Conservation (phyloP, 1,140 invertebrate species). For the Macrobrachium rosenbergii region DNA sequence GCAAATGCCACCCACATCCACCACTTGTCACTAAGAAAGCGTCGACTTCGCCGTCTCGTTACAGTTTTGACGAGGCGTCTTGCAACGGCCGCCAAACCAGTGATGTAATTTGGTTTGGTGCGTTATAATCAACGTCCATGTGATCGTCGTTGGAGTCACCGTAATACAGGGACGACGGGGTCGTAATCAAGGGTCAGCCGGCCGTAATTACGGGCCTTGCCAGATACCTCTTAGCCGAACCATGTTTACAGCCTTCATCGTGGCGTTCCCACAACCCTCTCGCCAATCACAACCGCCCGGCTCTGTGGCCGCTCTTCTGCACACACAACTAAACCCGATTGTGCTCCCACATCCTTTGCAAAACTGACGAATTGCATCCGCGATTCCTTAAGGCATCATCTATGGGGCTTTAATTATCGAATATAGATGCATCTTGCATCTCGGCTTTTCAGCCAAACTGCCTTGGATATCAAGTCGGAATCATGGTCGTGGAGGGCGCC, state of each 20-base stretch:
- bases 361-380: too few species aligned
- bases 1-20: background rate
- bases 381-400: too few species aligned
- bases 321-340: too few species aligned
- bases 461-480: too few species aligned
- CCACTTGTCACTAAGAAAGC: background rate
- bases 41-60: background rate
- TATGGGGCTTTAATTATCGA: background rate
- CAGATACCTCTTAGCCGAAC: background rate
- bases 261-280: too few species aligned
- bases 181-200: conserved; percentile 19
- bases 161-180: background rate
- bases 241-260: too few species aligned
- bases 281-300: too few species aligned
- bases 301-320: too few species aligned
- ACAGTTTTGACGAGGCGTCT: background rate
- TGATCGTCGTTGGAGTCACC: background rate
- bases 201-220: background rate
- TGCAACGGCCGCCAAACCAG: background rate
- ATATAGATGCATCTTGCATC: background rate
- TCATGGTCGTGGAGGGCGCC: too few species aligned
- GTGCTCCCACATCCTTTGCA: too few species aligned
- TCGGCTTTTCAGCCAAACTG: background rate
- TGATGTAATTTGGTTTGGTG: conserved; percentile 8
- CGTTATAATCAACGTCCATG: background rate